A percentile compares a stretch with the other conserved stretches of the same genome.
These are phyloP conservation scores for Stenodera caucasica DNA, from an alignment of 2,888 invertebrate species.

Conservation along the genomic window DNA sequence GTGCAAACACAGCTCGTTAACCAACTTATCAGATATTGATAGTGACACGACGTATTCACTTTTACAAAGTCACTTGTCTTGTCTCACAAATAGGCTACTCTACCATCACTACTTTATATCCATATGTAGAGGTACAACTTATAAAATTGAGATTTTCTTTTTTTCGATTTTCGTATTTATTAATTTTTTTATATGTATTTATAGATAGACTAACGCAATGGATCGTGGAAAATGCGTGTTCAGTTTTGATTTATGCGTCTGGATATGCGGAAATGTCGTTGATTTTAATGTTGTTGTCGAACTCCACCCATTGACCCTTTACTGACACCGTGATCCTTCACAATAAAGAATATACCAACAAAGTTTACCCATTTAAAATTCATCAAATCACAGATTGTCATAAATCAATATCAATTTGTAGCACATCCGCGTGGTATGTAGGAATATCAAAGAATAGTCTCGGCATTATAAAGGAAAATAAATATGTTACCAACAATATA, in stretches of 20 bases:
- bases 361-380: slow-evolving; percentile 27
- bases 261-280: slow-evolving; percentile 31
- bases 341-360: slow-evolving; percentile 22
- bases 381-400: slow-evolving; percentile 33
- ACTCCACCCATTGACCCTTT: slow-evolving; percentile 32
- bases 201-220: no score
- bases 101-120: no score
- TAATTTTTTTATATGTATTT: no score
- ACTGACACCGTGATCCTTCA: slow-evolving; percentile 11
- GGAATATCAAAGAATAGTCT: slow-evolving; percentile 46
- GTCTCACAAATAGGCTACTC: slow-evolving; percentile 9
- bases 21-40: slow-evolving; percentile 30
- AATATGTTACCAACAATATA: slow-evolving; percentile 44
- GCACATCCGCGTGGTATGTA: slow-evolving; percentile 46
- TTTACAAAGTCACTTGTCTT: slow-evolving; percentile 13
- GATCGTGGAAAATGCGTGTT: slow-evolving; percentile 23
- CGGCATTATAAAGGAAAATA: slow-evolving; percentile 41
- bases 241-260: slow-evolving; percentile 24
- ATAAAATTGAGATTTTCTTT: no score
- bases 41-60: slow-evolving; percentile 19
- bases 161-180: no score
- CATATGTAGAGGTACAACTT: no score
- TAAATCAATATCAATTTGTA: slow-evolving; percentile 47
- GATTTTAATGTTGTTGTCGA: slow-evolving; percentile 2
- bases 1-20: slow-evolving; percentile 31